Evolutionary conservation across 2,888 invertebrate species (phyloP).

Genomic region (Hypomecis atomaria): DNA sequence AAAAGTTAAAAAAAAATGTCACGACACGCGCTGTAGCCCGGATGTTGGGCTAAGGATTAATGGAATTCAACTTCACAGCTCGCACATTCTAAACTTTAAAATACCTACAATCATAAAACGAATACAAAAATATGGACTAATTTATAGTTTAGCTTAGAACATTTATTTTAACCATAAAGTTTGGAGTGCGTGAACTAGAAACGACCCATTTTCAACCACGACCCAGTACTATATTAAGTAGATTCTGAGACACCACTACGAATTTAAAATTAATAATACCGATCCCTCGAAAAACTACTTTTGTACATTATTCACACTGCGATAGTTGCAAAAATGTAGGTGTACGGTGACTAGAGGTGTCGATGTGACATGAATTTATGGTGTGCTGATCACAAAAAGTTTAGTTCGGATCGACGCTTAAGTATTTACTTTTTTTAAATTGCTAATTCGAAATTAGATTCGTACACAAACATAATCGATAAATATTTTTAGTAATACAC

Average conservation of each 20-base stretch:
- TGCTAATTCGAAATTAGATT: constrained; percentile 1
- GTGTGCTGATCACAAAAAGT: constrained; percentile 1
- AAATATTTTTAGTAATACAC: constrained; percentile 8
- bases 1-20: too few relatives aligned
- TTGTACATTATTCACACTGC: constrained; percentile 57
- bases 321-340: constrained; percentile 27
- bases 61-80: constrained; percentile 6
- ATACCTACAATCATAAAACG: too few relatives aligned
- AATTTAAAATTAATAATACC: constrained; percentile 30
- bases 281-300: constrained; percentile 33
- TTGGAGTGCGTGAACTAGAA: constrained; percentile 15
- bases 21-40: not conserved
- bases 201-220: constrained; percentile 32
- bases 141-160: too few relatives aligned
- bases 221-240: constrained; percentile 33
- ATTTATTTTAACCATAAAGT: too few relatives aligned
- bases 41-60: not conserved
- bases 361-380: constrained; percentile 5
- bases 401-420: not conserved
- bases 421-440: not conserved
- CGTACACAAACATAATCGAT: constrained; percentile 27
- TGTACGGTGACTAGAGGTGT: constrained; percentile 32
- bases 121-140: too few relatives aligned
- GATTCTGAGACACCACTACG: constrained; percentile 37
- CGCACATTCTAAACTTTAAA: constrained; percentile 7